Evolutionary conservation across 1,140 invertebrate genomes (phyloP).

Genomic region (Belonocnema kinseyi): DNA sequence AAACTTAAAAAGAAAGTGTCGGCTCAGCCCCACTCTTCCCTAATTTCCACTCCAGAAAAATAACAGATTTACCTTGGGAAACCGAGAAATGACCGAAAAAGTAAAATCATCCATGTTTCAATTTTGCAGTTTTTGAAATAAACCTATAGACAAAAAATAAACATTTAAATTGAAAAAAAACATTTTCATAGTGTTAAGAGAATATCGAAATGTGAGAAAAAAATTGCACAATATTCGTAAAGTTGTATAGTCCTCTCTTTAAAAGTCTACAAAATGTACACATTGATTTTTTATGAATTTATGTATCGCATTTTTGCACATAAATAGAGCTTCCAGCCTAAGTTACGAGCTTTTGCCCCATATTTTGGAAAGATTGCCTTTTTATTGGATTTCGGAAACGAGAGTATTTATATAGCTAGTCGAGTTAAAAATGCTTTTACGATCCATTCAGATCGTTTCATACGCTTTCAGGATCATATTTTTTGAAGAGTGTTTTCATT

Average conservation of each 20-base stretch:
- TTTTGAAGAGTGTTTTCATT: not conserved
- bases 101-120: no score
- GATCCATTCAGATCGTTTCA: not conserved
- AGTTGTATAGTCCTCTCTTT: not conserved
- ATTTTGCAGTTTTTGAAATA: no score
- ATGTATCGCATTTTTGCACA: not conserved
- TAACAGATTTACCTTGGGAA: no score
- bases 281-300: not conserved
- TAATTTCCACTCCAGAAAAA: no score
- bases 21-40: no score
- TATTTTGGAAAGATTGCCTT: not conserved
- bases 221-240: not conserved
- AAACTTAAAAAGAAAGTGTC: no score
- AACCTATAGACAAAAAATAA: no score
- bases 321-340: not conserved
- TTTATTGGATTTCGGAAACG: constrained; percentile 2
- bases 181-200: not conserved
- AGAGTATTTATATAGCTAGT: not conserved
- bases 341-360: not conserved
- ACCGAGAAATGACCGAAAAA: no score
- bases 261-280: not conserved
- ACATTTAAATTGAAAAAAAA: not conserved
- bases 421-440: not conserved
- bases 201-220: not conserved
- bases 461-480: constrained; percentile 5